A percentile compares a stretch with the other conserved stretches of the same genome.
Conservation (phyloP, 1,140 invertebrate genomes). For the Theocolax elegans region DNA sequence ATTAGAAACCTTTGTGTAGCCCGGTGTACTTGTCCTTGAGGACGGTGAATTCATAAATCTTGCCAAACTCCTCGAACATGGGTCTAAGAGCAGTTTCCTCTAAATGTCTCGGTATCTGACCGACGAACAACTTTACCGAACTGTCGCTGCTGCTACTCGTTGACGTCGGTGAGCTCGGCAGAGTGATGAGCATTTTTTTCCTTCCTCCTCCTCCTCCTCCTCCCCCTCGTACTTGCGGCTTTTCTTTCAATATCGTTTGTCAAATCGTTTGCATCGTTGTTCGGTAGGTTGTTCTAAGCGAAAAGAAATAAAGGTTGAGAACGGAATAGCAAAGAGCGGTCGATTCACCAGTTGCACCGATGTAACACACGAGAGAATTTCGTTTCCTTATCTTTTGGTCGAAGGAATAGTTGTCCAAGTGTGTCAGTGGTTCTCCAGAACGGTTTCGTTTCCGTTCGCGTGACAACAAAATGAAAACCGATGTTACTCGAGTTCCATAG, state of each 20-base stretch:
- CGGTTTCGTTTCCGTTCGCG: too few relatives aligned
- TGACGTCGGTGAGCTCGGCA: conserved; percentile 42
- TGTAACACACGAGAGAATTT: not conserved
- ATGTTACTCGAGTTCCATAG: too few relatives aligned
- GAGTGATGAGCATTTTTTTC: conserved; percentile 55
- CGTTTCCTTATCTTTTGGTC: not conserved
- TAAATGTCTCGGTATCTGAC: conserved; percentile 91
- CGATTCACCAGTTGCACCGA: conserved; percentile 3
- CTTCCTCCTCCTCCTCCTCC: too few relatives aligned
- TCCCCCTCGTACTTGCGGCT: too few relatives aligned
- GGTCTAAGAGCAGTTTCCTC: conserved; percentile 90
- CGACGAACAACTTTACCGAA: conserved; percentile 89
- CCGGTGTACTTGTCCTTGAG: conserved; percentile 94
- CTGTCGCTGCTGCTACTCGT: conserved; percentile 55
- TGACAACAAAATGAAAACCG: too few relatives aligned
- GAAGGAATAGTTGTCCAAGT: not conserved
- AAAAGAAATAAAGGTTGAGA: too few relatives aligned
- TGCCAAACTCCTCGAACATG: conserved; percentile 92
- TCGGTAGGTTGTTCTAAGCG: too few relatives aligned
- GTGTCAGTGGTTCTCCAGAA: not conserved
- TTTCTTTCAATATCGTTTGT: too few relatives aligned
- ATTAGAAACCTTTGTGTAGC: conserved; percentile 85
- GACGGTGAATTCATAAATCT: conserved; percentile 93
- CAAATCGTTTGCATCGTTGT: too few relatives aligned
- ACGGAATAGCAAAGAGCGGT: too few relatives aligned